Base-by-base conservation (phyloP, 1,140 invertebrate species). In the Bombus sibiricus region DNA sequence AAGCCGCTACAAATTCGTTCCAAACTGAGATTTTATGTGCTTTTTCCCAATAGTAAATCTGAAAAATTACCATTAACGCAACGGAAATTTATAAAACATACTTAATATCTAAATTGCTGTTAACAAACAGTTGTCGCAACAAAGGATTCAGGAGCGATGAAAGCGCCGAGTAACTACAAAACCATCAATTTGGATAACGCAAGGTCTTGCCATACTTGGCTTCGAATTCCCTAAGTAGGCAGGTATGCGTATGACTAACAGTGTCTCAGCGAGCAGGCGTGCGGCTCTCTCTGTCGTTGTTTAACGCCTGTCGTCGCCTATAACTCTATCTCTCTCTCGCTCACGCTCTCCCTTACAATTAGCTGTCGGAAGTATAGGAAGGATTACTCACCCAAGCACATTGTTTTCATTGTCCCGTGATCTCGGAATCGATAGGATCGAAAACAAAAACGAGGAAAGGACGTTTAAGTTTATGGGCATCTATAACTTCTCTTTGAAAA, bases 371-470 rank as follows among this genome's bases (percentile, higher is more conserved):
- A 15, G 64, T 74, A 86, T 64, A 59, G 75, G 53, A 79, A 85
- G 83, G 83, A 92, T 90, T 92, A 91, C 81, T 92, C 89, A 91
- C 80, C 68, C 82, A 32, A 69, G 66, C 53, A 84, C 85, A 91
- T 92, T 92, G 91, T 90, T 91, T 91, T 91, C 83, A 91, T 88
- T 88, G 86, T 92, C 76, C 66, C 57, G 59, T 73, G 62, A 83
- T 88, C 47, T n/a, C 53, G 2, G 2, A 72, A 15, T 41, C 53
- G 39, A 59, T 68, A n/a, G 32, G 43, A 34, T 73, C 37, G 41
- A 39, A 73, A 32, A 8, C 28, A 69, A 22, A 68, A 57, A 32
- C 41, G 10, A 32, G 64, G 39, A 39, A 43, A n/a, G 15, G 6
- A n/a, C 69, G 2, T 12, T 3, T 32, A 13, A 5, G 12, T 41